Evolutionary conservation across 92 coral and sea anemone species (phyloP), one percentile per base, ranked within the genome.

Genomic region (Porites lobata): DNA sequence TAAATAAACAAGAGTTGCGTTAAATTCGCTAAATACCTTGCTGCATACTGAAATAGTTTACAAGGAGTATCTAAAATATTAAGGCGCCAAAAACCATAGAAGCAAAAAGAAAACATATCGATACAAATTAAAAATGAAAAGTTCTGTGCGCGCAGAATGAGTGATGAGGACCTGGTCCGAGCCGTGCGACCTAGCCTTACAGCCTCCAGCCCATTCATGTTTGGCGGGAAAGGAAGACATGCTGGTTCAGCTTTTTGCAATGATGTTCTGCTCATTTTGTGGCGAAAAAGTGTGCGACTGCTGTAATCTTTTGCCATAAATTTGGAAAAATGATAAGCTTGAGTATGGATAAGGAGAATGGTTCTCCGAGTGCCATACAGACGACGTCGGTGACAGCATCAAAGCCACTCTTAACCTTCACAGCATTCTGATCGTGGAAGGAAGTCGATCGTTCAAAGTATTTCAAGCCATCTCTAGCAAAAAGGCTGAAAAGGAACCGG

Each of bases 191-290:
- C 38, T 29, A 2, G 38, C 38, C 38, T 29, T 29, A 29, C 38
- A 29, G 38, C 38, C 38, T 29, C 3, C 38, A 2, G 38, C 3
- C 38, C 24, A 22, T 22, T 22, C 24, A 22, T 29, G 38, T 65
- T 65, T 19, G 69, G 21, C 8, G 69, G 69, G 21, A 65, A 29
- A 65, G 5, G 69, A 65, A 65, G 69, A 65, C 69, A 19, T 65
- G 20, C 69, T 11, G 21, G 69, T 65, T 65, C 69, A 65, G 69
- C 69, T 65, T 65, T 80, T 80, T 65, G 63, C 62, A 50, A 70
- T 69, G 52, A 82, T 88, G 92, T 88, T 83, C 73, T 88, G 88
- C 78, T 88, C 92, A 9, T 58, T 24, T 52, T 88, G 88, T 82
- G 88, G 92, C 64, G 75, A 59, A 66, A 47, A 70, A 56, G 24